phyloP scores from a whole-genome alignment of 2,113 vertebrate genomes.

The Chaetodon auriga region DNA sequence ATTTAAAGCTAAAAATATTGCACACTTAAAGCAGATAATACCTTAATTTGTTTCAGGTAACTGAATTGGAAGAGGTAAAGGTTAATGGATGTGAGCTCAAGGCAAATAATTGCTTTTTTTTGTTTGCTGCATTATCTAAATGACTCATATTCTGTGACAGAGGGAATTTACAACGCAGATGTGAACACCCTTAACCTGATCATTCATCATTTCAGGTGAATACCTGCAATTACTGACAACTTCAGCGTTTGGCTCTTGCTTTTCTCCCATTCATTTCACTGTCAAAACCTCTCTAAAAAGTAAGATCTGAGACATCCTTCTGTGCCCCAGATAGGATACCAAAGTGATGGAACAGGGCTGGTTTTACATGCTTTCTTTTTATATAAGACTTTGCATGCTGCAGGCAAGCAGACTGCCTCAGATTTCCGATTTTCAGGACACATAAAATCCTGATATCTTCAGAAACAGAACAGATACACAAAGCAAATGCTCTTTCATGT shows the following conservation, averaged over 20 bases:
- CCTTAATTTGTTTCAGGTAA: background rate
- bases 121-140: background rate
- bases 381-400: constrained; percentile 42
- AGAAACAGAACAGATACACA: constrained; percentile 51
- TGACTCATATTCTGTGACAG: background rate
- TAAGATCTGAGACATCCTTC: constrained; percentile 42
- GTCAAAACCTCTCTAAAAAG: constrained; percentile 38
- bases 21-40: too few relatives aligned
- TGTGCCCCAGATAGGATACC: constrained; percentile 48
- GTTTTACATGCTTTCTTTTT: constrained; percentile 52
- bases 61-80: too few relatives aligned
- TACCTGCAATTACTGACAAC: constrained; percentile 29
- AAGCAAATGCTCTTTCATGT: constrained; percentile 59
- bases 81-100: background rate
- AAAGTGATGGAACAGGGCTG: constrained; percentile 53
- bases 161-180: background rate
- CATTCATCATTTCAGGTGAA: constrained; percentile 32
- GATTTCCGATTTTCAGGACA: constrained; percentile 50
- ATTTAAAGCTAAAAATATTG: background rate
- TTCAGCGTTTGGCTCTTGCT: background rate
- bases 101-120: background rate
- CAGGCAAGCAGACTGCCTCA: constrained; percentile 37
- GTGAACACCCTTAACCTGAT: background rate
- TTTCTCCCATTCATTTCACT: constrained; percentile 40
- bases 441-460: constrained; percentile 38